Evolutionary conservation across 2,113 vertebrate genomes (phyloP).

Genomic region (Monarcha castaneiventris): DNA sequence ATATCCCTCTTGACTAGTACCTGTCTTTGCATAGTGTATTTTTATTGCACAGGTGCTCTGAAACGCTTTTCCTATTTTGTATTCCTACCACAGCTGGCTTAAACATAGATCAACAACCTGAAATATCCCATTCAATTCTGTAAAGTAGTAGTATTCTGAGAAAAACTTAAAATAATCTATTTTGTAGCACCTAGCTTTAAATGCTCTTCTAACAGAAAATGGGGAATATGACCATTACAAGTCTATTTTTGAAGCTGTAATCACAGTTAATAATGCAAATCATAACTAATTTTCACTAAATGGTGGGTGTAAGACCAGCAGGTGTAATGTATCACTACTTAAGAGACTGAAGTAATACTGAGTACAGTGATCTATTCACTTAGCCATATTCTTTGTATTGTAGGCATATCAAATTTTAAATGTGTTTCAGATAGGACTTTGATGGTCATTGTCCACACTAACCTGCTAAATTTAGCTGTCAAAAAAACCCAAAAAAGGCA

Average conservation of each 20-base stretch:
- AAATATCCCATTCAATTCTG: neutral
- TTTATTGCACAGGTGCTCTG: neutral
- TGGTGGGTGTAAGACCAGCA: neutral
- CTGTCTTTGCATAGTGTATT: neutral
- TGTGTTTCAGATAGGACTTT: neutral
- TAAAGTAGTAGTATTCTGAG: neutral
- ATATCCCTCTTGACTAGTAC: neutral
- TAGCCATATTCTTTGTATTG: neutral
- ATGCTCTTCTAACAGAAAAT: neutral
- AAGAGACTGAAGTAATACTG: neutral
- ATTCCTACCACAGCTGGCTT: neutral
- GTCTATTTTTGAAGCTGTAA: neutral
- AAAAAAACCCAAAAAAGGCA: neutral
- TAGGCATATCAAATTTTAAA: neutral
- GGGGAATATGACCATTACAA: neutral
- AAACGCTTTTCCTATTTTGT: neutral
- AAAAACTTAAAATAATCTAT: neutral
- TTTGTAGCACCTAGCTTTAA: neutral
- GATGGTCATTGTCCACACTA: neutral
- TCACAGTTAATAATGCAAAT: neutral
- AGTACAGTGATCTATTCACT: neutral
- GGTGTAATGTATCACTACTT: neutral
- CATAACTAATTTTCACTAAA: constrained; percentile 9
- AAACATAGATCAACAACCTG: neutral
- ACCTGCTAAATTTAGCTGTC: neutral